These are phyloP conservation scores for Cinara cedri DNA, from an alignment of 2,888 invertebrate genomes.

Conservation along the genomic window DNA sequence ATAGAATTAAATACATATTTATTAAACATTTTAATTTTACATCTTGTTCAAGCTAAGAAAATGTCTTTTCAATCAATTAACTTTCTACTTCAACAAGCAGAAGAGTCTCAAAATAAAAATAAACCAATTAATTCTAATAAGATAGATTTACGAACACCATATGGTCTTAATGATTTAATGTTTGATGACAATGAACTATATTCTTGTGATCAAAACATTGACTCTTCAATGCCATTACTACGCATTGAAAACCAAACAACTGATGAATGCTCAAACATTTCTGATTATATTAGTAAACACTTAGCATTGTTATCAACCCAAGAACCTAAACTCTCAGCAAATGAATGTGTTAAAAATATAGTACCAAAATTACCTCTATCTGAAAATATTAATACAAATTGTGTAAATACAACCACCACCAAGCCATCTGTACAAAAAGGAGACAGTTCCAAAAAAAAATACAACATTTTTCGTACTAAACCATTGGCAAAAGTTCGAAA, in stretches of 20 bases:
- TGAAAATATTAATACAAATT: not conserved
- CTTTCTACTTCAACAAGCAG: slow-evolving; percentile 32
- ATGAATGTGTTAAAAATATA: not conserved
- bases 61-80: slow-evolving; percentile 47
- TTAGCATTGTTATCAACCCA: slow-evolving; percentile 38
- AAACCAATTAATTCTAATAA: slow-evolving; percentile 6
- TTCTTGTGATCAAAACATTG: slow-evolving; percentile 40
- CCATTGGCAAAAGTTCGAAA: slow-evolving; percentile 14
- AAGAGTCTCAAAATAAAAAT: slow-evolving; percentile 23
- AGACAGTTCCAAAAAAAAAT: slow-evolving; percentile 14
- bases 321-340: slow-evolving; percentile 3
- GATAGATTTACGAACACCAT: slow-evolving; percentile 47
- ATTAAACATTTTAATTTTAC: not conserved
- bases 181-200: slow-evolving; percentile 49
- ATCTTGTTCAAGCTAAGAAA: not conserved
- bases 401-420: not conserved
- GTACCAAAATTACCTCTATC: slow-evolving; percentile 2
- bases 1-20: not conserved
- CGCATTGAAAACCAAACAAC: slow-evolving; percentile 18
- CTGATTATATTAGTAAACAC: slow-evolving; percentile 49
- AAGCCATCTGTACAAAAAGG: not conserved
- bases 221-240: slow-evolving; percentile 26
- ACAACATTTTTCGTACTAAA: slow-evolving; percentile 43
- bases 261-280: slow-evolving; percentile 39
- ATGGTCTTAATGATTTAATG: slow-evolving; percentile 51